These are phyloP conservation scores for Carlito syrichta DNA, from an alignment of 2,113 vertebrate genomes.

Conservation along the genomic window DNA sequence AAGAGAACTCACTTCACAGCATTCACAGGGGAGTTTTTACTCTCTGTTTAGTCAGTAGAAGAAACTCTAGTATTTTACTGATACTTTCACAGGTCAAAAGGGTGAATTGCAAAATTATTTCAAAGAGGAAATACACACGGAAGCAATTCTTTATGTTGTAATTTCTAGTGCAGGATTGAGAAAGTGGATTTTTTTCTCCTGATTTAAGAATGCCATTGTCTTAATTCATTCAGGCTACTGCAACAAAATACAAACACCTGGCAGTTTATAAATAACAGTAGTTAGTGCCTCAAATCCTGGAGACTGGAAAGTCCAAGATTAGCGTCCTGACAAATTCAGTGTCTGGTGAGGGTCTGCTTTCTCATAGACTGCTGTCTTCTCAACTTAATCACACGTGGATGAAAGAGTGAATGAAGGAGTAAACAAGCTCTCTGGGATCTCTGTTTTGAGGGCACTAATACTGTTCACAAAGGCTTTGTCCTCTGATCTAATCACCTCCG, in stretches of 20 bases:
- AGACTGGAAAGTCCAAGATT: neutral
- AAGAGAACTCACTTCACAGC: neutral
- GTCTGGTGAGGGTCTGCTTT: accelerated
- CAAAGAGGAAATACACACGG: neutral
- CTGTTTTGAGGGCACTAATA: neutral
- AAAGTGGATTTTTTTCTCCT: neutral
- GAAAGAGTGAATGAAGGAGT: neutral
- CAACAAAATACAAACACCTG: neutral
- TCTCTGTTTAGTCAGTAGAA: neutral
- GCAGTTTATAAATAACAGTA: neutral
- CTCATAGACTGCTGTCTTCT: neutral
- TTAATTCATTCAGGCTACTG: neutral
- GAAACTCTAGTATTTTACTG: neutral
- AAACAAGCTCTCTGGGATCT: neutral
- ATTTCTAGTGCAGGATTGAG: neutral
- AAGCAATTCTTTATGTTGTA: neutral
- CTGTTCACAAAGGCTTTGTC: neutral
- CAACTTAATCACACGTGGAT: no score
- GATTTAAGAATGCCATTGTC: neutral
- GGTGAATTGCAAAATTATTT: neutral
- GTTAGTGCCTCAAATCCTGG: neutral
- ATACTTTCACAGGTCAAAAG: neutral
- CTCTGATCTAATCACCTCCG: neutral
- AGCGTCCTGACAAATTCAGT: neutral
- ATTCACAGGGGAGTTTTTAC: neutral